Evolutionary conservation across 2,888 invertebrate genomes (phyloP).

Genomic region (Limnephilus auricula): DNA sequence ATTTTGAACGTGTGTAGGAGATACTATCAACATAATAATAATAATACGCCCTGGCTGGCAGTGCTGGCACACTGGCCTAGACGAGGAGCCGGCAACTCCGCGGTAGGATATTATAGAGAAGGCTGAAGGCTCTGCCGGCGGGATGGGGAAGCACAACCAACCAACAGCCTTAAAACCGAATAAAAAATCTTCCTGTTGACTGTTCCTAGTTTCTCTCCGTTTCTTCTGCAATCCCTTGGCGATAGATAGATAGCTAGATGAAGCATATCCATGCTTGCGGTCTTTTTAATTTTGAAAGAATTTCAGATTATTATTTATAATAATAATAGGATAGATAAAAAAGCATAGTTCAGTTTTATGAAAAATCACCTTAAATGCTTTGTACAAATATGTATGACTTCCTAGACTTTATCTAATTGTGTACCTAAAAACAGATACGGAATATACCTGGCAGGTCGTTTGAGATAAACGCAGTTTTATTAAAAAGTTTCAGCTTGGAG

Average conservation of each 20-base stretch:
- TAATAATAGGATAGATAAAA: not conserved
- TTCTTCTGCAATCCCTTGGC: not conserved
- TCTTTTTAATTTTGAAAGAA: not conserved
- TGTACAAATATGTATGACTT: too few species aligned
- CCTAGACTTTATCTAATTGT: too few species aligned
- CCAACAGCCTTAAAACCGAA: not conserved
- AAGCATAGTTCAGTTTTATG: too few species aligned
- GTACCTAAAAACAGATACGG: too few species aligned
- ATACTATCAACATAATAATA: conserved; percentile 8
- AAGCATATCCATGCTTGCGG: not conserved
- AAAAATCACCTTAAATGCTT: too few species aligned
- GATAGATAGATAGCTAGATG: not conserved
- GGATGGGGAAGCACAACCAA: not conserved
- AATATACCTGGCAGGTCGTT: too few species aligned
- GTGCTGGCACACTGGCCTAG: conserved; percentile 56
- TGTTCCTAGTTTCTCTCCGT: not conserved
- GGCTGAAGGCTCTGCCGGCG: conserved; percentile 7
- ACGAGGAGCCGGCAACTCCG: conserved; percentile 54
- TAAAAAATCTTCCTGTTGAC: not conserved
- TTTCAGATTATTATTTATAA: not conserved
- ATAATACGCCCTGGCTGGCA: conserved; percentile 38
- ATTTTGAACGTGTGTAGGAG: conserved; percentile 36
- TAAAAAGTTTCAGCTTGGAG: too few species aligned
- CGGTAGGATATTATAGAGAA: not conserved
- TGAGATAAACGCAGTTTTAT: too few species aligned